Percentiles rank a stretch among this genome's conserved stretches.
These are phyloP conservation scores for Acanthosoma haemorrhoidale DNA, from an alignment of 2,888 invertebrate species.

Conservation along the genomic window DNA sequence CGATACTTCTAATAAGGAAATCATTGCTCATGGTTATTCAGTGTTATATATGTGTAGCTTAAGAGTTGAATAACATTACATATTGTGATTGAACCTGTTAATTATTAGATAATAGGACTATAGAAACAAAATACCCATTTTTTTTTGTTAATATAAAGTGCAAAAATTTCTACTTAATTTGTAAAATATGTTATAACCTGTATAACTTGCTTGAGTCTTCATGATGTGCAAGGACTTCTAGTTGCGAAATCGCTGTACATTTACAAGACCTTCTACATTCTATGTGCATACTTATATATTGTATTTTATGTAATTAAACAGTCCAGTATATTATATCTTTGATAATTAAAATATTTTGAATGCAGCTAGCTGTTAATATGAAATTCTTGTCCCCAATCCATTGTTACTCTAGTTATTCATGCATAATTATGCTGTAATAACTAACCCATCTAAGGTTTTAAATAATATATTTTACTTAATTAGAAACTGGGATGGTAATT, in stretches of 20 bases:
- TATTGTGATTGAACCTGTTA: background rate
- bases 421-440: too few relatives aligned
- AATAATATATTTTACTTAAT: too few relatives aligned
- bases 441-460: too few relatives aligned
- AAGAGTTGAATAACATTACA: background rate
- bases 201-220: background rate
- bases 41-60: background rate
- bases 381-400: too few relatives aligned
- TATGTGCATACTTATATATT: background rate
- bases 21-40: background rate
- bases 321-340: background rate
- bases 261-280: background rate
- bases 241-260: background rate
- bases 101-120: background rate
- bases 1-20: background rate
- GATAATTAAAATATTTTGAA: background rate
- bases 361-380: too few relatives aligned
- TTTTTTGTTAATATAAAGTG: background rate
- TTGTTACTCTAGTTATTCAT: too few relatives aligned
- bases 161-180: background rate
- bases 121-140: background rate
- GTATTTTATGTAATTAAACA: background rate
- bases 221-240: constrained; percentile 3
- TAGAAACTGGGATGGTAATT: too few relatives aligned
- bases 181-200: background rate